phyloP scores from a whole-genome alignment of 2,797 vertebrate genomes.

The Cryptoprocta ferox region DNA sequence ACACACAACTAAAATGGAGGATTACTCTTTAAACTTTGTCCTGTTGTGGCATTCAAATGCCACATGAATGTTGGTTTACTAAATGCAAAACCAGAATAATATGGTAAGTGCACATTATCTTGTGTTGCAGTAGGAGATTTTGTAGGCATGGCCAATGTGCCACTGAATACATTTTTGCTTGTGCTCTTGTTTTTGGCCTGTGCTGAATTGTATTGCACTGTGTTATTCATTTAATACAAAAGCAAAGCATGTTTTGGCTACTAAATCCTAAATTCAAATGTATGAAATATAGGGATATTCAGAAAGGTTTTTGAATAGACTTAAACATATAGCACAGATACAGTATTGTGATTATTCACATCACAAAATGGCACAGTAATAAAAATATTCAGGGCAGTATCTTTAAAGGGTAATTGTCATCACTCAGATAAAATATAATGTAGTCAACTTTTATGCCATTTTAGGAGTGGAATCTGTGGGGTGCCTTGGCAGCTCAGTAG shows the following conservation, averaged over 20 bases:
- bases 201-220: not conserved
- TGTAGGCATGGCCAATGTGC: not conserved
- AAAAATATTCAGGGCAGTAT: not conserved
- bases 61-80: not conserved
- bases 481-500: too few relatives aligned
- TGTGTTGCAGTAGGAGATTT: not conserved
- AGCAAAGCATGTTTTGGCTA: not conserved
- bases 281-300: not conserved
- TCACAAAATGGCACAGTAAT: not conserved
- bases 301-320: not conserved
- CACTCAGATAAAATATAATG: not conserved
- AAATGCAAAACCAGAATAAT: slow-evolving; percentile 58
- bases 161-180: not conserved
- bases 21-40: slow-evolving; percentile 13
- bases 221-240: not conserved
- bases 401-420: not conserved
- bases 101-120: slow-evolving; percentile 7
- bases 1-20: slow-evolving; percentile 22
- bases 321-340: not conserved
- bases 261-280: not conserved
- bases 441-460: not conserved
- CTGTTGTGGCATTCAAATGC: not conserved
- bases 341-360: not conserved
- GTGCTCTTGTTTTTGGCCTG: not conserved
- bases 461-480: not conserved